These are phyloP conservation scores for Pseudorhombus dupliciocellatus DNA, from an alignment of 2,113 vertebrate genomes.

Conservation along the genomic window DNA sequence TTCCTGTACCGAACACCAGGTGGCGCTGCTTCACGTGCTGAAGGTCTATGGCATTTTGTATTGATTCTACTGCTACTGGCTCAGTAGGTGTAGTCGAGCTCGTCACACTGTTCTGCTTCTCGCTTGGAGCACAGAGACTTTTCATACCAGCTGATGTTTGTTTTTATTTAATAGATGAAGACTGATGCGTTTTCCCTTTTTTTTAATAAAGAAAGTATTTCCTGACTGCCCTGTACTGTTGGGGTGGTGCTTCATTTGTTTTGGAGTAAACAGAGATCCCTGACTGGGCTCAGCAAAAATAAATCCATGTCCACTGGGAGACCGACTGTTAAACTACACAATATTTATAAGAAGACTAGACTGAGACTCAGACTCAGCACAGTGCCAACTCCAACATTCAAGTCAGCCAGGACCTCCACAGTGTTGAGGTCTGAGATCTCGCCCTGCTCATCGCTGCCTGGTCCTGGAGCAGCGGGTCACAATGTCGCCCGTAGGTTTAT, in stretches of 20 bases:
- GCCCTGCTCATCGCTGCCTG: background rate
- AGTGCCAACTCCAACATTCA: background rate
- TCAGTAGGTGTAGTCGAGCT: constrained; percentile 2
- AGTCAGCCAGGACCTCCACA: background rate
- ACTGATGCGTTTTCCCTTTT: constrained; percentile 1
- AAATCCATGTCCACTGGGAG: background rate
- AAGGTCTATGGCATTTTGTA: constrained; percentile 1
- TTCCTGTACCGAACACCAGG: constrained; percentile 40
- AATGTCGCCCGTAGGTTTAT: constrained; percentile 19
- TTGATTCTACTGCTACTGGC: constrained; percentile 14
- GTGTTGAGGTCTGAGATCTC: background rate
- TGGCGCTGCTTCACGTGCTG: constrained; percentile 41
- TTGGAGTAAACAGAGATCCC: background rate
- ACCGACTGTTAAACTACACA: background rate
- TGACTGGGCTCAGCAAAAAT: background rate
- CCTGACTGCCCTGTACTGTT: background rate
- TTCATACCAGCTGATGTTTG: background rate
- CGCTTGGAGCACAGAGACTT: constrained; percentile 8
- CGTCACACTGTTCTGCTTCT: constrained; percentile 10
- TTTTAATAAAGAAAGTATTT: background rate
- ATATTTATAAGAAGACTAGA: background rate
- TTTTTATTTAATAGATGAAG: constrained; percentile 17
- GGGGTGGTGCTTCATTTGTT: background rate
- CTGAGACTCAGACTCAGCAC: background rate
- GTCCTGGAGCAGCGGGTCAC: constrained; percentile 20